A percentile compares a stretch with the other conserved stretches of the same genome.
Evolutionary conservation across 2,888 invertebrate genomes (phyloP).

Genomic region (Xestoiulus laeticollis): DNA sequence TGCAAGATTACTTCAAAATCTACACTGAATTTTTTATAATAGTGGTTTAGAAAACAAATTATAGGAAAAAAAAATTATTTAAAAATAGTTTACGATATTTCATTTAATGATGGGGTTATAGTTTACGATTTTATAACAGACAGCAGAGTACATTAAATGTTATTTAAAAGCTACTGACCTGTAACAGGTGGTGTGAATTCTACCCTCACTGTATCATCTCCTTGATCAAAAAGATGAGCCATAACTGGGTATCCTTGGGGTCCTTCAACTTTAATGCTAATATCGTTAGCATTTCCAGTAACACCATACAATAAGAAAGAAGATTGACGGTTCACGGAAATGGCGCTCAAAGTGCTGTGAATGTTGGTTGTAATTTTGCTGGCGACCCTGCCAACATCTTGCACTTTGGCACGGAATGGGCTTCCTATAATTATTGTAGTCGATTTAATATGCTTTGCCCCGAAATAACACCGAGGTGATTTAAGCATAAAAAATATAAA

Average conservation of each 20-base stretch:
- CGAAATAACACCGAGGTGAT: background rate
- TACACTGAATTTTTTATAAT: no score
- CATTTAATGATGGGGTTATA: no score
- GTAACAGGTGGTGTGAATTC: constrained; percentile 92
- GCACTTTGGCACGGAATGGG: constrained; percentile 86
- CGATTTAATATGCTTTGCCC: background rate
- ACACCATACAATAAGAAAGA: constrained; percentile 69
- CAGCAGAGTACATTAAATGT: background rate
- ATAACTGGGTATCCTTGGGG: constrained; percentile 91
- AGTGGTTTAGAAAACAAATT: no score
- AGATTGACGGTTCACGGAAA: constrained; percentile 68
- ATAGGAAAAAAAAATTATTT: no score
- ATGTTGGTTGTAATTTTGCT: constrained; percentile 61
- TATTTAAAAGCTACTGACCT: constrained; percentile 60
- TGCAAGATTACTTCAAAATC: no score
- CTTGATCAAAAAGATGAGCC: constrained; percentile 85
- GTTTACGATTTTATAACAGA: no score
- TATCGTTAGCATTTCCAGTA: constrained; percentile 87
- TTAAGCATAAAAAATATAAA: background rate
- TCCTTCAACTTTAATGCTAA: constrained; percentile 97
- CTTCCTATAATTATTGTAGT: constrained; percentile 66
- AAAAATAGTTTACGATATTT: no score
- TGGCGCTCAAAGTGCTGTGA: constrained; percentile 64
- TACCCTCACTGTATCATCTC: constrained; percentile 83
- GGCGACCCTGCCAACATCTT: constrained; percentile 70